phyloP scores from a whole-genome alignment of 2,797 vertebrate genomes.

The Tragelaphus eurycerus region DNA sequence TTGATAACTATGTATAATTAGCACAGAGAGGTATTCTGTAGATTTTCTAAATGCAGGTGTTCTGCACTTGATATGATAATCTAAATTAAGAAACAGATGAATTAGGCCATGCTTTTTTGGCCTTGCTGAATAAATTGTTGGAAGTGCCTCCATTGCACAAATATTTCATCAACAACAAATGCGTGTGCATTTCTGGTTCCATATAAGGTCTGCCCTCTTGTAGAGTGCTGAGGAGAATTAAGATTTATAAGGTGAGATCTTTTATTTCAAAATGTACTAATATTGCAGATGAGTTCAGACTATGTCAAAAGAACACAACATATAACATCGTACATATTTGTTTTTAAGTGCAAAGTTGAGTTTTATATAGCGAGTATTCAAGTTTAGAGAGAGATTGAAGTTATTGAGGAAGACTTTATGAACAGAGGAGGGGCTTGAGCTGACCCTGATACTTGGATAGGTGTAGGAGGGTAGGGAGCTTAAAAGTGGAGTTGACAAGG shows the following conservation, averaged over 20 bases:
- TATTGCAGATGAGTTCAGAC: not conserved
- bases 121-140: slow-evolving; percentile 7
- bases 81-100: slow-evolving; percentile 25
- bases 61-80: not conserved
- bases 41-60: not conserved
- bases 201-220: not conserved
- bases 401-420: not conserved
- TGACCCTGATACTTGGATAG: not conserved
- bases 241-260: not conserved
- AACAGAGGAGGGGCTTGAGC: not conserved
- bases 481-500: not conserved
- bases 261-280: not conserved
- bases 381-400: not conserved
- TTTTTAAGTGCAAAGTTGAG: not conserved
- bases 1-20: not conserved
- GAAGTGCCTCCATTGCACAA: not conserved
- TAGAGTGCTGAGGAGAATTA: not conserved
- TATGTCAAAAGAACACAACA: not conserved
- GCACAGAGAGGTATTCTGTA: not conserved
- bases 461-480: not conserved
- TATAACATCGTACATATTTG: not conserved
- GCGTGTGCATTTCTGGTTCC: not conserved
- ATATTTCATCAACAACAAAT: not conserved
- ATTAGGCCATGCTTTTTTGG: not conserved
- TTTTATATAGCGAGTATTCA: not conserved